A percentile compares a stretch with the other conserved stretches of the same genome.
Evolutionary conservation across 2,888 invertebrate genomes (phyloP).

Genomic region (Dorcus hopei): DNA sequence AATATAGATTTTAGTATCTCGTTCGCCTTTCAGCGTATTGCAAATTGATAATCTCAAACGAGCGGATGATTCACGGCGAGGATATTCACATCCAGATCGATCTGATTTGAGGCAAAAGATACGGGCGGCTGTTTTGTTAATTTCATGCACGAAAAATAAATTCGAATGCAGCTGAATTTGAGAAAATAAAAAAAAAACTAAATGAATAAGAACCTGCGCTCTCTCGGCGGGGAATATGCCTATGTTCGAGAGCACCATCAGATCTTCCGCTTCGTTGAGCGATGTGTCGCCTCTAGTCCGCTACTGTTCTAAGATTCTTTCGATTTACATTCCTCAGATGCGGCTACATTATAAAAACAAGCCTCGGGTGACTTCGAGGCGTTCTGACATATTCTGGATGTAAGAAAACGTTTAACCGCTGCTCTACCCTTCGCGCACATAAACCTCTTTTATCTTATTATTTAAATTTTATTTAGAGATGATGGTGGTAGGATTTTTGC

Average conservation of each 20-base stretch:
- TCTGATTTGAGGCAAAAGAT: too few species aligned
- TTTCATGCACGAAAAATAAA: too few species aligned
- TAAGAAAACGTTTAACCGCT: too few species aligned
- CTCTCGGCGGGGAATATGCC: background rate
- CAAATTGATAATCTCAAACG: background rate
- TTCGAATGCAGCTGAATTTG: too few species aligned
- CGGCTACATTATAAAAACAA: constrained; percentile 39
- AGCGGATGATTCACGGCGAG: too few species aligned
- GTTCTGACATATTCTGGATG: constrained; percentile 7
- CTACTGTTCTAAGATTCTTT: constrained; percentile 43
- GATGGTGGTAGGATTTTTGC: too few species aligned
- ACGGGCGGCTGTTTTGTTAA: too few species aligned
- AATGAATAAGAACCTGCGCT: background rate
- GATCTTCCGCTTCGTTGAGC: constrained; percentile 44
- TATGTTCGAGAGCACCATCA: constrained; percentile 29
- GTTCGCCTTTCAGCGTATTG: background rate
- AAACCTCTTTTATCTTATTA: too few species aligned
- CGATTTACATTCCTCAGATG: constrained; percentile 45
- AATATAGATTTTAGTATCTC: background rate
- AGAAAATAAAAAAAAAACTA: too few species aligned
- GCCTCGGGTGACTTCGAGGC: constrained; percentile 30
- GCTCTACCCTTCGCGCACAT: too few species aligned
- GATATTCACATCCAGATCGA: too few species aligned
- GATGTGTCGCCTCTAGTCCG: constrained; percentile 44
- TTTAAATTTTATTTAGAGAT: too few species aligned